Conservation (phyloP, 2,113 vertebrate species). For the Chitala chitala region DNA sequence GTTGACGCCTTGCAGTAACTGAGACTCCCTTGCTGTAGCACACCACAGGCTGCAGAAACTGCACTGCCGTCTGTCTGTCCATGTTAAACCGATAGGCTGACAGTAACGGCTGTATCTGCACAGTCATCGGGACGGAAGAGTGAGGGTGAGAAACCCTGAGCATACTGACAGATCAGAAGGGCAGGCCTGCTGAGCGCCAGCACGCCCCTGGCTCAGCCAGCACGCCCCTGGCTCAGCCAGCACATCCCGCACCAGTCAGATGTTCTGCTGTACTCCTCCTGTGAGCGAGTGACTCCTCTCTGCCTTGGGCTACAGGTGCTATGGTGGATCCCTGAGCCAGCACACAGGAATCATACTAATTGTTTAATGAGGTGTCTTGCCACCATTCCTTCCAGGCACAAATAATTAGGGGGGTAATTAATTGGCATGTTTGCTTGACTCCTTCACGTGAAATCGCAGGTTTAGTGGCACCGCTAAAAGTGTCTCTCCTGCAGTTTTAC, state of each 20-base stretch:
- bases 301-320: background rate
- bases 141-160: no score
- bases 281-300: background rate
- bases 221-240: background rate
- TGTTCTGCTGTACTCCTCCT: background rate
- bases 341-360: background rate
- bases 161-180: background rate
- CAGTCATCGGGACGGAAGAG: background rate
- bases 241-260: background rate
- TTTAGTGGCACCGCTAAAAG: background rate
- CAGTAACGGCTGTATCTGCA: no score
- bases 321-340: background rate
- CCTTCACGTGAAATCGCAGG: background rate
- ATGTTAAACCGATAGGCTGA: no score
- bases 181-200: background rate
- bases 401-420: constrained; percentile 6
- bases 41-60: background rate
- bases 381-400: background rate
- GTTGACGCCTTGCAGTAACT: background rate
- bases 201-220: background rate
- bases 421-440: background rate
- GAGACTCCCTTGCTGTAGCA: background rate
- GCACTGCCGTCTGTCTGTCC: background rate
- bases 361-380: background rate
- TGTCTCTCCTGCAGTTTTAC: background rate